Evolutionary conservation across 2,113 vertebrate species (phyloP).

Genomic region (Podarcis raffonei): DNA sequence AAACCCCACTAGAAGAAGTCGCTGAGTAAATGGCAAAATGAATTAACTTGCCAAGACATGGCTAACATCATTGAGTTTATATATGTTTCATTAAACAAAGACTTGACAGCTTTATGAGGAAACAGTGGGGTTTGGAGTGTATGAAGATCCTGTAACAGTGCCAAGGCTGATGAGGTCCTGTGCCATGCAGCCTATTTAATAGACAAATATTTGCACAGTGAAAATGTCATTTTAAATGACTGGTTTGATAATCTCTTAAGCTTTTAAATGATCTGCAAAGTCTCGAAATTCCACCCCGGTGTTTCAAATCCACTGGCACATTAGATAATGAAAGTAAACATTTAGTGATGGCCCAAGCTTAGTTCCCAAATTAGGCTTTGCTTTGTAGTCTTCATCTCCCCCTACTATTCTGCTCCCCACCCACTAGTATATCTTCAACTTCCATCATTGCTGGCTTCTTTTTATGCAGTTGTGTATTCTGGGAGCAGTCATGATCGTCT

Average conservation of each 20-base stretch:
- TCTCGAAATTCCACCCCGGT: conserved; percentile 68
- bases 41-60: conserved; percentile 77
- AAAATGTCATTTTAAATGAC: conserved; percentile 82
- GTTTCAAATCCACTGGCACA: conserved; percentile 70
- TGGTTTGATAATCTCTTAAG: conserved; percentile 82
- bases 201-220: conserved; percentile 85
- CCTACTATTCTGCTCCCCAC: conserved; percentile 25
- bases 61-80: conserved; percentile 79
- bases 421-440: neutral
- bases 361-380: conserved; percentile 44
- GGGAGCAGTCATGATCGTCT: neutral
- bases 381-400: conserved; percentile 4
- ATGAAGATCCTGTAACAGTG: conserved; percentile 80
- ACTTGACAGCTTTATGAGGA: conserved; percentile 86
- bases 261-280: conserved; percentile 82
- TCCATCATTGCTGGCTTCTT: neutral
- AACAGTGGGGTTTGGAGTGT: conserved; percentile 77
- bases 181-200: conserved; percentile 79
- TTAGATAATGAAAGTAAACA: conserved; percentile 68
- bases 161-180: conserved; percentile 77
- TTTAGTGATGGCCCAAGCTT: conserved; percentile 59
- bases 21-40: conserved; percentile 69
- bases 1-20: conserved; percentile 66
- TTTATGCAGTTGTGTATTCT: neutral
- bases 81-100: conserved; percentile 82